These are phyloP conservation scores for Meriones unguiculatus DNA, from an alignment of 2,113 vertebrate species.

Conservation along the genomic window DNA sequence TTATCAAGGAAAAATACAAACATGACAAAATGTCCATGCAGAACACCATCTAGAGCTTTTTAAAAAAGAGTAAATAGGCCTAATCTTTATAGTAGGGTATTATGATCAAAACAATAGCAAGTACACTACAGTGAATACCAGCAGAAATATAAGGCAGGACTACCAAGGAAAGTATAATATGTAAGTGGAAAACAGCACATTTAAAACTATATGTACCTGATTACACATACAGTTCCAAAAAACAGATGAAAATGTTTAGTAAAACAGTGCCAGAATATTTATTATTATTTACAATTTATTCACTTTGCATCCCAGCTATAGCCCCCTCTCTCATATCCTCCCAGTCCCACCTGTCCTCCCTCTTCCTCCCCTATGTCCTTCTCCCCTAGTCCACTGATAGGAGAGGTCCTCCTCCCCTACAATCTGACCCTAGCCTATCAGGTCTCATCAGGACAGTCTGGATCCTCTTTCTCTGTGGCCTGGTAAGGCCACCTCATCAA, in stretches of 20 bases:
- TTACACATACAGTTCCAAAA: slow-evolving; percentile 29
- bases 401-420: no score
- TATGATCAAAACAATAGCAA: not conserved
- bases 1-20: not conserved
- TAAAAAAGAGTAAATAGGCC: not conserved
- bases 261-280: not conserved
- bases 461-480: no score
- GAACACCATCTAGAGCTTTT: not conserved
- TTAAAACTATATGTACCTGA: not conserved
- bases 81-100: not conserved
- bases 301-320: no score
- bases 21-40: not conserved
- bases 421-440: no score
- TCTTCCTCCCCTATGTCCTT: no score
- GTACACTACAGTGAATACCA: not conserved
- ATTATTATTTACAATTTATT: no score
- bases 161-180: not conserved
- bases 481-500: no score
- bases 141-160: not conserved
- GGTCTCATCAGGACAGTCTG: no score
- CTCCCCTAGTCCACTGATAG: no score
- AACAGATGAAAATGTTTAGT: not conserved
- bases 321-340: no score
- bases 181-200: not conserved
- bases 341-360: no score